Percentiles rank a stretch among this genome's conserved stretches.
phyloP scores from a whole-genome alignment of 2,113 vertebrate genomes.

The Guaruba guarouba region DNA sequence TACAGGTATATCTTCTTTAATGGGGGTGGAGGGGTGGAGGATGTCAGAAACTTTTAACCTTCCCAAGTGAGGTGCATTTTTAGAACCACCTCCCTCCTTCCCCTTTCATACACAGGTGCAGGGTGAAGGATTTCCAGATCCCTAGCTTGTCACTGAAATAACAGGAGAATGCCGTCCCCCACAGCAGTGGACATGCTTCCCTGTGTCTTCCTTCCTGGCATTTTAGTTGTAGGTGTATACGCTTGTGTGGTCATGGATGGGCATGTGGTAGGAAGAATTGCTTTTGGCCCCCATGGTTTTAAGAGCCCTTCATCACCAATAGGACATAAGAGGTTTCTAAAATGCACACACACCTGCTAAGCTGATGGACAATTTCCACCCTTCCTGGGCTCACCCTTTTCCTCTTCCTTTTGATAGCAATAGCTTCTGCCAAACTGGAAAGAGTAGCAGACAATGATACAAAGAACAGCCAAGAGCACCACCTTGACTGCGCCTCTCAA shows the following conservation, averaged over 20 bases:
- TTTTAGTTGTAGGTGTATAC: neutral
- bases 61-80: neutral
- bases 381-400: neutral
- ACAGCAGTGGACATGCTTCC: neutral
- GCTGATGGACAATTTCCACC: neutral
- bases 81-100: neutral
- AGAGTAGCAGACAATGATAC: neutral
- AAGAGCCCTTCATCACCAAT: neutral
- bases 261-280: neutral
- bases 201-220: neutral
- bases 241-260: neutral
- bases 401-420: fast-evolving
- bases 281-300: neutral
- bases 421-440: neutral
- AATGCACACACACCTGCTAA: neutral
- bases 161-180: neutral
- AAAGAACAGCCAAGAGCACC: neutral
- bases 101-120: neutral
- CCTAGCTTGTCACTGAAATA: neutral
- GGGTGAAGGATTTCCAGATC: neutral
- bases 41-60: neutral
- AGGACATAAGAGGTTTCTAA: neutral
- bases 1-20: neutral
- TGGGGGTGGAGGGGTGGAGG: neutral
- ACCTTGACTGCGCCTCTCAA: neutral